A percentile compares a stretch with the other conserved stretches of the same genome.
These are phyloP conservation scores for Epizoanthus rinbou DNA, from an alignment of 92 coral and sea anemone genomes.

Conservation along the genomic window DNA sequence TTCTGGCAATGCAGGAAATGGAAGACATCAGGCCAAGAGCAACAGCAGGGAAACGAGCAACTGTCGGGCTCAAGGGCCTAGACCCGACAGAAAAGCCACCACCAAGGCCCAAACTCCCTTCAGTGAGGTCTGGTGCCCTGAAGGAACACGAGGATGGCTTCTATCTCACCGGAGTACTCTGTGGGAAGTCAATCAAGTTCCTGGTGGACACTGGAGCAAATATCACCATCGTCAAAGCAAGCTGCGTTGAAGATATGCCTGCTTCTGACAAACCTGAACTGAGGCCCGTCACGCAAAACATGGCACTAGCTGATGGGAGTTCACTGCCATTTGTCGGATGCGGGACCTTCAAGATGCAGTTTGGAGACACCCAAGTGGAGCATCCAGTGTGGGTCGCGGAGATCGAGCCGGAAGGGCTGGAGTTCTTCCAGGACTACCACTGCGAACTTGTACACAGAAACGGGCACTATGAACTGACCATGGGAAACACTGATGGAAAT, in stretches of 20 bases:
- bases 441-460: slow-evolving; percentile 47
- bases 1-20: neutral
- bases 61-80: slow-evolving; percentile 58
- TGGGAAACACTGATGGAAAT: slow-evolving; percentile 18
- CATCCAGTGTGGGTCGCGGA: slow-evolving; percentile 46
- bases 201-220: slow-evolving; percentile 63
- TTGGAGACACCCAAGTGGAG: slow-evolving; percentile 22
- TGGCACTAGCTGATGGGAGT: slow-evolving; percentile 54
- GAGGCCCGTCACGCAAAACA: slow-evolving; percentile 25
- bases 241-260: too few relatives aligned
- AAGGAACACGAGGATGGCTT: slow-evolving; percentile 38
- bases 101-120: slow-evolving; percentile 45
- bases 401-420: slow-evolving; percentile 50
- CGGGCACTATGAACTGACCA: slow-evolving; percentile 42
- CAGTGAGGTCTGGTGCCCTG: slow-evolving; percentile 23
- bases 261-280: slow-evolving; percentile 23
- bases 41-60: slow-evolving; percentile 42
- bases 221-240: slow-evolving; percentile 51
- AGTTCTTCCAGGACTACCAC: slow-evolving; percentile 44
- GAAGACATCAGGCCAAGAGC: slow-evolving; percentile 1
- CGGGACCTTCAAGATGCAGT: slow-evolving; percentile 22
- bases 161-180: slow-evolving; percentile 40
- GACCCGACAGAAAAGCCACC: slow-evolving; percentile 28
- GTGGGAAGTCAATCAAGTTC: slow-evolving; percentile 49
- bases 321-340: slow-evolving; percentile 46